Evolutionary conservation across 2,797 vertebrate species (phyloP).

Genomic region (Momotus momota): DNA sequence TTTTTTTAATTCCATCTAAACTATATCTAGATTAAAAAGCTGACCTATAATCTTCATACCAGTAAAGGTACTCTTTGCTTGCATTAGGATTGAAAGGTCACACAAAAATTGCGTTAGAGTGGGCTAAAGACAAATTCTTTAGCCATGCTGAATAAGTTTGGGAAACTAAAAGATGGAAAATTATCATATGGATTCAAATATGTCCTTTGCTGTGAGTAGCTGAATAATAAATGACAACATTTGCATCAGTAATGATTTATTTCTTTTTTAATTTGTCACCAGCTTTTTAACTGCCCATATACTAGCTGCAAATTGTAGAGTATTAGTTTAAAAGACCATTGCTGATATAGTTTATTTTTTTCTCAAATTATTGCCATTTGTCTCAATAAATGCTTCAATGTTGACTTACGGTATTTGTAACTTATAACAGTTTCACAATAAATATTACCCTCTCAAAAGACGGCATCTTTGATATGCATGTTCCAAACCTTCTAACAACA

Average conservation of each 20-base stretch:
- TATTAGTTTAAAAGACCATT: not conserved
- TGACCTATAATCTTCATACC: not conserved
- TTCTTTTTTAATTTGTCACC: not conserved
- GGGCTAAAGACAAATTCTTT: conserved; percentile 71
- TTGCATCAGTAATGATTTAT: not conserved
- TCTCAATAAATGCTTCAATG: not conserved
- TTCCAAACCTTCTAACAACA: not conserved
- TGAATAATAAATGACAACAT: not conserved
- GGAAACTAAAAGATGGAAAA: not conserved
- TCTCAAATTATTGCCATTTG: not conserved
- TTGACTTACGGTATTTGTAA: not conserved
- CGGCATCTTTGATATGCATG: not conserved
- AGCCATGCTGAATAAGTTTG: conserved; percentile 38
- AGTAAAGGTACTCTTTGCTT: not conserved
- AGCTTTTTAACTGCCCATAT: not conserved
- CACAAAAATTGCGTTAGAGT: conserved; percentile 31
- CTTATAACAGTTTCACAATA: not conserved
- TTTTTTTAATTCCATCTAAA: conserved; percentile 69
- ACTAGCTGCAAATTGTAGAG: not conserved
- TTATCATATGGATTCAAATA: not conserved
- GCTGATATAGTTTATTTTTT: not conserved
- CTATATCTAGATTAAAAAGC: conserved; percentile 33
- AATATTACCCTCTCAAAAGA: not conserved
- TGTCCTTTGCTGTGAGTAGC: not conserved
- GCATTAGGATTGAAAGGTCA: not conserved